A percentile compares a stretch with the other conserved stretches of the same genome.
These are phyloP conservation scores for Helleia helle DNA, from an alignment of 2,888 invertebrate genomes.

Conservation along the genomic window DNA sequence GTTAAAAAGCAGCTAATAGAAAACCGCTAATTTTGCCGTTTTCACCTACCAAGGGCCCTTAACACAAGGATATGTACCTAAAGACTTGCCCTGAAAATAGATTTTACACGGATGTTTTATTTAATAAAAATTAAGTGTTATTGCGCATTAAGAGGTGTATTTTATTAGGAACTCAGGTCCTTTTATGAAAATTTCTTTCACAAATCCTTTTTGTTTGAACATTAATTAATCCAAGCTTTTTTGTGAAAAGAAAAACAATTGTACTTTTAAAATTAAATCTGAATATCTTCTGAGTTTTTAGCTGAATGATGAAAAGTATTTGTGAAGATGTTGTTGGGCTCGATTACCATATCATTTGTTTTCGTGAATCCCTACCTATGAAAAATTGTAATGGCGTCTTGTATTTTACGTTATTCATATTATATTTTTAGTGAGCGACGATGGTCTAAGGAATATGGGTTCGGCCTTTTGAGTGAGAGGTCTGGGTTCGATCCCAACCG, in stretches of 20 bases:
- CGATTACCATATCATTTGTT: slow-evolving; percentile 2
- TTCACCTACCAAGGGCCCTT: too few species aligned
- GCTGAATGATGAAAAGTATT: not conserved
- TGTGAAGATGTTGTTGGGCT: not conserved
- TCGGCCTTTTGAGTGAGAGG: too few species aligned
- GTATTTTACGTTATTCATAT: too few species aligned
- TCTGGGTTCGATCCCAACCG: too few species aligned
- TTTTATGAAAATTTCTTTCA: slow-evolving; percentile 1
- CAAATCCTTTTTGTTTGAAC: slow-evolving; percentile 6
- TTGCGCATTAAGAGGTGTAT: not conserved
- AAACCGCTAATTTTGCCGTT: too few species aligned
- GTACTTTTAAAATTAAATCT: slow-evolving; percentile 4
- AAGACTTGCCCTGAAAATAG: too few species aligned
- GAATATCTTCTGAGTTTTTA: slow-evolving; percentile 6
- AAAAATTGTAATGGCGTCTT: not conserved
- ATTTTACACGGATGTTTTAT: too few species aligned
- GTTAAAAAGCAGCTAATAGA: too few species aligned
- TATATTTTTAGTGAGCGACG: too few species aligned
- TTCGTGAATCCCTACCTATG: not conserved
- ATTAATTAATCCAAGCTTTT: slow-evolving; percentile 7
- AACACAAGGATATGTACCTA: too few species aligned
- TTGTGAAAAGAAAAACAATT: slow-evolving; percentile 6
- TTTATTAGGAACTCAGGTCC: not conserved
- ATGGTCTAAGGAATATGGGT: too few species aligned
- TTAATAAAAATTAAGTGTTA: too few species aligned